phyloP scores from a whole-genome alignment of 2,888 invertebrate species.

The Chromoteleia sp. region DNA sequence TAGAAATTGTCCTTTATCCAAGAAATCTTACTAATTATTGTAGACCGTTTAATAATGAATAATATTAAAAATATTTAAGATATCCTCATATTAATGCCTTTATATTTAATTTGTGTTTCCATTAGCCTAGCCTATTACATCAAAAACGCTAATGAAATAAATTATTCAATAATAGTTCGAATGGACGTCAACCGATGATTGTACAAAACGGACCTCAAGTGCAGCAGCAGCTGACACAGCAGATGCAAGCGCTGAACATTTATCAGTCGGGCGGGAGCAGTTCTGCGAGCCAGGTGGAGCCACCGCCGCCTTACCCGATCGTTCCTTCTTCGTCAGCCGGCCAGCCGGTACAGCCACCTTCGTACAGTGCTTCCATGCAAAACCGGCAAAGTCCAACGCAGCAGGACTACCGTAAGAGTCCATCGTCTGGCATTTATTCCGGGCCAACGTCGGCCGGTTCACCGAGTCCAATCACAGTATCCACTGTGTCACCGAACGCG shows the following conservation, averaged over 20 bases:
- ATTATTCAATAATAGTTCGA: constrained; percentile 84
- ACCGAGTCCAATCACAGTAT: constrained; percentile 92
- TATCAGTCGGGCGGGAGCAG: constrained; percentile 87
- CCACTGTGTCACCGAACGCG: constrained; percentile 87
- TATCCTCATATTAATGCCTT: too few species aligned
- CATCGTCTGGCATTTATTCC: constrained; percentile 94
- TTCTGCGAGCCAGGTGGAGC: constrained; percentile 81
- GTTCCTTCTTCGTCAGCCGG: constrained; percentile 86
- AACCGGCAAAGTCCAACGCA: constrained; percentile 94
- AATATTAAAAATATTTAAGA: too few species aligned
- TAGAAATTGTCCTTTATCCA: too few species aligned
- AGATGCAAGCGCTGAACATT: constrained; percentile 93
- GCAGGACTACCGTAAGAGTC: constrained; percentile 92
- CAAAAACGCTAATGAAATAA: too few species aligned
- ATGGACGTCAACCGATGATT: constrained; percentile 91
- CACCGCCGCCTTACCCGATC: constrained; percentile 86
- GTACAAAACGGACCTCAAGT: constrained; percentile 92
- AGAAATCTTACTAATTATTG: too few species aligned
- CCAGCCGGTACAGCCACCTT: constrained; percentile 90
- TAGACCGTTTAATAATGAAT: too few species aligned
- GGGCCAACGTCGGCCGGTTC: constrained; percentile 93
- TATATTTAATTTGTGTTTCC: too few species aligned
- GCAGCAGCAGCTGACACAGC: constrained; percentile 94
- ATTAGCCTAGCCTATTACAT: too few species aligned
- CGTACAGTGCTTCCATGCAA: constrained; percentile 94